Conservation (phyloP, 2,113 vertebrate genomes). For the Ardeotis arabs region DNA sequence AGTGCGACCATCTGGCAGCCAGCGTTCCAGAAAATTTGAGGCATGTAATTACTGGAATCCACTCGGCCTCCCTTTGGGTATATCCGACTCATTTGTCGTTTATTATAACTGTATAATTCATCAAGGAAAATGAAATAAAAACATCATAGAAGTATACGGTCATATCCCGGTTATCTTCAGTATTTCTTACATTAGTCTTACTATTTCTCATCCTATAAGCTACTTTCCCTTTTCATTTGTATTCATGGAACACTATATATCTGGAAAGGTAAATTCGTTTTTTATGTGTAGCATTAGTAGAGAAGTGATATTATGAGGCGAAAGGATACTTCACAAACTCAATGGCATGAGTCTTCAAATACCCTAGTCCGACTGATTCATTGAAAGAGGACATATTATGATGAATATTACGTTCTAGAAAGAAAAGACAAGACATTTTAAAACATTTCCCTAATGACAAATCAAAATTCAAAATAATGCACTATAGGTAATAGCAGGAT, state of each 20-base stretch:
- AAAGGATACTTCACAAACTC: slow-evolving; percentile 99
- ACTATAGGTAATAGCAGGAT: not conserved
- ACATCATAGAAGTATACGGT: not conserved
- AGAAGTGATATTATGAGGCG: not conserved
- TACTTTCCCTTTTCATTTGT: not conserved
- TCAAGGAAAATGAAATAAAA: slow-evolving; percentile 79
- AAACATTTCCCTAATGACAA: not conserved
- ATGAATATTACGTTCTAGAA: slow-evolving; percentile 92
- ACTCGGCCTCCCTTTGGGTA: slow-evolving; percentile 99
- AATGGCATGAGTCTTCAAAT: slow-evolving; percentile 97
- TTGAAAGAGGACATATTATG: slow-evolving; percentile 99
- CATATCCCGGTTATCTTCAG: not conserved
- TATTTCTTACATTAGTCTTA: not conserved
- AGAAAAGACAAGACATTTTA: slow-evolving; percentile 55
- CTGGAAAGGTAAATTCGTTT: not conserved
- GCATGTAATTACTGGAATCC: slow-evolving; percentile 99
- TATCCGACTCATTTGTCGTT: slow-evolving; percentile 99
- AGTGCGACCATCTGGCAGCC: slow-evolving; percentile 99
- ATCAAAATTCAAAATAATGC: not conserved
- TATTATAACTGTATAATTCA: slow-evolving; percentile 91
- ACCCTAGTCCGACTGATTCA: slow-evolving; percentile 96
- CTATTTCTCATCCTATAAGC: not conserved
- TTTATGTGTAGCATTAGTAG: not conserved
- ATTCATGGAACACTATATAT: not conserved
- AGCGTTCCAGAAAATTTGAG: slow-evolving; percentile 99